phyloP scores from a whole-genome alignment of 1,140 invertebrate genomes.

The Atta texana region DNA sequence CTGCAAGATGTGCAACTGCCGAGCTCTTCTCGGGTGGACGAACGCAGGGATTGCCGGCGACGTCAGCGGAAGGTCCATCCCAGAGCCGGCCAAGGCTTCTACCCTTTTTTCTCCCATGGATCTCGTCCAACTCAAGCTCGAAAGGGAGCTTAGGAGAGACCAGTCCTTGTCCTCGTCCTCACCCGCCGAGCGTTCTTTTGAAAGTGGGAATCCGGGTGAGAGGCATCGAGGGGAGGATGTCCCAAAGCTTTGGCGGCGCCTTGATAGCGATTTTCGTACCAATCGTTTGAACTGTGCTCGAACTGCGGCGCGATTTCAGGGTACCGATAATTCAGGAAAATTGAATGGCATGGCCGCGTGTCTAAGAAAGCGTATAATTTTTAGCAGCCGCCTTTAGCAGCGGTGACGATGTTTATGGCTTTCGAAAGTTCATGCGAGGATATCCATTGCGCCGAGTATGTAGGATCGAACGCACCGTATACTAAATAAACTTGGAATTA shows the following conservation, averaged over 20 bases:
- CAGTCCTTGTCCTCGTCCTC: background rate
- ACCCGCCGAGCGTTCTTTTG: slow-evolving; percentile 14
- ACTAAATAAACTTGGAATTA: slow-evolving; percentile 55
- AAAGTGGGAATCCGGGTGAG: slow-evolving; percentile 39
- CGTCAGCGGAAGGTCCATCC: slow-evolving; percentile 74
- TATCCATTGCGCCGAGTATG: slow-evolving; percentile 39
- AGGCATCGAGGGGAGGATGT: background rate
- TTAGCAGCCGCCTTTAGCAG: slow-evolving; percentile 33
- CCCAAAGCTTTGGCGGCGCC: background rate
- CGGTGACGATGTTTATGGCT: slow-evolving; percentile 46
- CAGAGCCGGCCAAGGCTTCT: slow-evolving; percentile 16
- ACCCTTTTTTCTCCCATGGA: slow-evolving; percentile 55
- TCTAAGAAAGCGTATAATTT: slow-evolving; percentile 33
- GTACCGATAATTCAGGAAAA: slow-evolving; percentile 30
- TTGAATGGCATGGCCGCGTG: background rate
- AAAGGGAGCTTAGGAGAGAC: slow-evolving; percentile 37
- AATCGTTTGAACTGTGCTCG: background rate
- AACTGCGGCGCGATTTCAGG: background rate
- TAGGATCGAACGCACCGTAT: background rate
- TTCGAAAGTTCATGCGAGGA: slow-evolving; percentile 42
- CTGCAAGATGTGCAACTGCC: slow-evolving; percentile 78
- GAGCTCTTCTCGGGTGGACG: slow-evolving; percentile 68
- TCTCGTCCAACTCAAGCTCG: slow-evolving; percentile 47
- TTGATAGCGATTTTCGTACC: slow-evolving; percentile 34
- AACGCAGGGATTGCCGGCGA: slow-evolving; percentile 76